phyloP scores from a whole-genome alignment of 2,113 vertebrate species.

The Neodontobutis hainanensis region DNA sequence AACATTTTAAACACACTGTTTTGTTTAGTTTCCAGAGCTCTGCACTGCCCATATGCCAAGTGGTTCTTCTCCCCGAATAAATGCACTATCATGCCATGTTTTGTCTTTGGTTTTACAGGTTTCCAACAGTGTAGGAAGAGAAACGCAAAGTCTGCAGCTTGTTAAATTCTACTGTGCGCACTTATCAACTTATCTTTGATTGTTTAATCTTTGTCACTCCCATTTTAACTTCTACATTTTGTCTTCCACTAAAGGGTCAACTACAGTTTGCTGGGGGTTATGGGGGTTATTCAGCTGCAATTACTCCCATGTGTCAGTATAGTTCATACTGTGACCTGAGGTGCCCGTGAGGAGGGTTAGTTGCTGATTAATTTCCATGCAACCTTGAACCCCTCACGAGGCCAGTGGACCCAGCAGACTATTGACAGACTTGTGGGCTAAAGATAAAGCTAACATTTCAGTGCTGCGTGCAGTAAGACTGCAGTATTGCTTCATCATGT shows the following conservation, averaged over 20 bases:
- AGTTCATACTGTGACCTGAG: slow-evolving; percentile 41
- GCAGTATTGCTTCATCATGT: slow-evolving; percentile 62
- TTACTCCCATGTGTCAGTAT: slow-evolving; percentile 18
- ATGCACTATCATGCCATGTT: slow-evolving; percentile 29
- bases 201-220: slow-evolving; percentile 39
- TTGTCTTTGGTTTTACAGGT: slow-evolving; percentile 40
- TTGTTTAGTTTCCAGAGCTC: slow-evolving; percentile 7
- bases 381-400: slow-evolving; percentile 79
- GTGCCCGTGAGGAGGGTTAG: slow-evolving; percentile 61
- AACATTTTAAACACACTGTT: slow-evolving; percentile 53
- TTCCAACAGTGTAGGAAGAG: slow-evolving; percentile 33
- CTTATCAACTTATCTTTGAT: slow-evolving; percentile 47
- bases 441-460: slow-evolving; percentile 76
- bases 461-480: slow-evolving; percentile 48
- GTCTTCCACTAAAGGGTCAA: slow-evolving; percentile 14
- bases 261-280: slow-evolving; percentile 28
- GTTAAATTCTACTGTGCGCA: slow-evolving; percentile 51
- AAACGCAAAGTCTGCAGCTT: slow-evolving; percentile 21
- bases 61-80: slow-evolving; percentile 24
- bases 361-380: slow-evolving; percentile 75
- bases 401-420: slow-evolving; percentile 79
- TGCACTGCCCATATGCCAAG: slow-evolving; percentile 1
- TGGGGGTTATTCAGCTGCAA: slow-evolving; percentile 7
- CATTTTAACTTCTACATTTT: slow-evolving; percentile 35
- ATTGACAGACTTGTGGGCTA: slow-evolving; percentile 78